A percentile compares a stretch with the other conserved stretches of the same genome.
Evolutionary conservation across 2,113 vertebrate species (phyloP).

Genomic region (Ovibos moschatus): DNA sequence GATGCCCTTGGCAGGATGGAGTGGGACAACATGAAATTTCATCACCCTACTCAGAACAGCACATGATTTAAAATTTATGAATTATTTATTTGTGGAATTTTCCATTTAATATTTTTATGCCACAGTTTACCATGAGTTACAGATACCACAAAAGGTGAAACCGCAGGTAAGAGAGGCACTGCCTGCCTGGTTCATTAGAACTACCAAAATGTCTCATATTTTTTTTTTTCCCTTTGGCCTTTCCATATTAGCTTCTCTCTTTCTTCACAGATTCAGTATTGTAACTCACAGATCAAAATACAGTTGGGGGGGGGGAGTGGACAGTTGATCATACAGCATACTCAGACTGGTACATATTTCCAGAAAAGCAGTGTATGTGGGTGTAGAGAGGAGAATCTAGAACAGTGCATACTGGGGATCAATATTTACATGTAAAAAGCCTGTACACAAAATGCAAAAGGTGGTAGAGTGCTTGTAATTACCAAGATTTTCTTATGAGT

Average conservation of each 20-base stretch:
- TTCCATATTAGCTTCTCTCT: neutral
- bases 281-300: neutral
- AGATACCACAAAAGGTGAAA: neutral
- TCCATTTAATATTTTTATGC: neutral
- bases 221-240: neutral
- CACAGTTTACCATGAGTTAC: neutral
- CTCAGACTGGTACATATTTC: neutral
- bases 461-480: neutral
- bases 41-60: neutral
- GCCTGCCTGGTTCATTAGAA: neutral
- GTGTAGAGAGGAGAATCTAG: neutral
- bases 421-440: neutral
- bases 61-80: neutral
- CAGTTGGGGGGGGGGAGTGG: neutral
- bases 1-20: neutral
- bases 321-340: neutral
- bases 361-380: neutral
- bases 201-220: neutral
- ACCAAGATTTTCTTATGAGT: neutral
- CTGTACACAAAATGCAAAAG: neutral
- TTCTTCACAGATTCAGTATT: neutral
- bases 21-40: neutral
- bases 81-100: neutral
- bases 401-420: neutral
- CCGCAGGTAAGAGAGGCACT: neutral